Base-by-base conservation (phyloP, 92 coral and sea anemone species). In the Metridium senile region DNA sequence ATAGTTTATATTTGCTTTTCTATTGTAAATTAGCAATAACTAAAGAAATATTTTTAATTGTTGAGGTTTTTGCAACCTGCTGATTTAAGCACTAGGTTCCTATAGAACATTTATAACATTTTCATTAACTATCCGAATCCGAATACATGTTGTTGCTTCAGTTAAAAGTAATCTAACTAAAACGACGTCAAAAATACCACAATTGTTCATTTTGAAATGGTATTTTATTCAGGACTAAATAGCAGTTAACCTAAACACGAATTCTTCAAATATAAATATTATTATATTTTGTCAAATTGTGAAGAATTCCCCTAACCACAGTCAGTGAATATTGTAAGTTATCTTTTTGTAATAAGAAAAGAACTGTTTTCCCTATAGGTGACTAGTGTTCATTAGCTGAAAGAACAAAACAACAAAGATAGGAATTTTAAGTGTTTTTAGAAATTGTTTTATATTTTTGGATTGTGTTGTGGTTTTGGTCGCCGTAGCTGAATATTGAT, bases 401-500 rank as follows among this genome's bases (percentile, higher is more conserved):
- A 9, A 54, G 16, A 21, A 9, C 59, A 54, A 20, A 54, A 19
- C 59, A 10, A 54, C 3, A 20, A 54, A 54, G 16, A 54, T 4
- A 39, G 49, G 49, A 21, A 54, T 20, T 54, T 54, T 54, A 54
- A 54, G 20, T 13, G 32, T 23, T 2, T 4, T 23, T 6, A 28
- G 20, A 10, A 28, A n/a, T 26, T 16, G 70, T 18, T 63, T 16
- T 63, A 11, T 59, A 31, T 63, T 63, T 3, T 63, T 27, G 39
- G 11, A 2, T 11, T 63, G 26, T 63, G 69, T 63, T 63, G 39
- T 63, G 69, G 45, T 30, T 63, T 29, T 23, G 45, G 39, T 28
- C 45, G 2, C 19, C 2, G 59, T 11, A 61, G 43, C 10, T 63
- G 69, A 28, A 63, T 63, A 63, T 63, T 63, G 69, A 63, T 63